These are phyloP conservation scores for Malacosoma neustria DNA, from an alignment of 2,888 invertebrate genomes.

Conservation along the genomic window DNA sequence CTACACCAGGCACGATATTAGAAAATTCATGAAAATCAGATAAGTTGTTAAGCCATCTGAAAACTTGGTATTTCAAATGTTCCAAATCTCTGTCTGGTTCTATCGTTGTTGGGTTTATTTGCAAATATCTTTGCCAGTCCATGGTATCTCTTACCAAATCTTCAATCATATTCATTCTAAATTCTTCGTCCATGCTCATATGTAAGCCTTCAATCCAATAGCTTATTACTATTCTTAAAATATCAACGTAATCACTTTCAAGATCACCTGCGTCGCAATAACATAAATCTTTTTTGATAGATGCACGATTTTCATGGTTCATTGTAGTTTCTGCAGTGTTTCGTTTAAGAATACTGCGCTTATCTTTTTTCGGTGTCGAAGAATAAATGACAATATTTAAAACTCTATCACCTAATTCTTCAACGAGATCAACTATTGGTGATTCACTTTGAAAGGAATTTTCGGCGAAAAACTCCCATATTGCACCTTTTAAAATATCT, in stretches of 20 bases:
- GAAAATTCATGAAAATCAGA: conserved; percentile 17
- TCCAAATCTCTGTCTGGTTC: conserved; percentile 23
- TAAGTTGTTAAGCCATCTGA: conserved; percentile 24
- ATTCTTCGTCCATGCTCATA: conserved; percentile 11
- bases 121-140: conserved; percentile 35
- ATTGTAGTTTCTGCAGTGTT: background rate
- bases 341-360: conserved; percentile 3
- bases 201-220: conserved; percentile 22
- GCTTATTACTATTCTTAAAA: conserved; percentile 14
- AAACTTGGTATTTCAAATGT: conserved; percentile 37
- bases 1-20: conserved; percentile 14
- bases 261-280: background rate
- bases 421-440: conserved; percentile 9
- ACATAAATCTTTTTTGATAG: conserved; percentile 1
- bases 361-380: conserved; percentile 16
- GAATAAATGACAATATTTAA: conserved; percentile 9
- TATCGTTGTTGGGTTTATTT: conserved; percentile 23
- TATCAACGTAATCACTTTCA: conserved; percentile 15
- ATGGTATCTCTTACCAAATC: conserved; percentile 29
- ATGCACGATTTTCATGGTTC: conserved; percentile 3
- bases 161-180: conserved; percentile 16
- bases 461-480: conserved; percentile 10
- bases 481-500: conserved; percentile 10
- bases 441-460: conserved; percentile 6
- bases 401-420: conserved; percentile 11